Conservation (phyloP, 2,888 invertebrate species). For the Brachylomia viminalis region DNA sequence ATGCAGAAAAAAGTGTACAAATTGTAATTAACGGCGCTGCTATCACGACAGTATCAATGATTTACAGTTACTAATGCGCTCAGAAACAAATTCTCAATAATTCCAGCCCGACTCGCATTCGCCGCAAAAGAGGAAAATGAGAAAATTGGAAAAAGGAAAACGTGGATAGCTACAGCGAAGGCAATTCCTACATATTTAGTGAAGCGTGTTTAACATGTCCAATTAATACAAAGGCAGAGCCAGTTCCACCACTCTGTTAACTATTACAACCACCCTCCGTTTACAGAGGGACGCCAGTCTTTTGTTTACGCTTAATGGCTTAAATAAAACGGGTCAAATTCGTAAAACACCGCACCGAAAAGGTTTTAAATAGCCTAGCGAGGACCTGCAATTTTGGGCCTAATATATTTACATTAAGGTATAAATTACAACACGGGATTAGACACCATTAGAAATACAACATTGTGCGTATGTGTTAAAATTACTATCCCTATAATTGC, state of each 20-base stretch:
- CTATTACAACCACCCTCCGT: slow-evolving; percentile 86
- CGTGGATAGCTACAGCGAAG: slow-evolving; percentile 72
- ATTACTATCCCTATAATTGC: slow-evolving; percentile 83
- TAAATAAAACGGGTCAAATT: slow-evolving; percentile 90
- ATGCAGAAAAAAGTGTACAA: slow-evolving; percentile 38
- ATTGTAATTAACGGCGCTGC: slow-evolving; percentile 48
- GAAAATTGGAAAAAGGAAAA: slow-evolving; percentile 74
- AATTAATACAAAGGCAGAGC: slow-evolving; percentile 86
- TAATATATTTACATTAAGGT: slow-evolving; percentile 78
- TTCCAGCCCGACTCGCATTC: slow-evolving; percentile 59
- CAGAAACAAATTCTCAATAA: slow-evolving; percentile 64
- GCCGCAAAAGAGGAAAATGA: slow-evolving; percentile 69
- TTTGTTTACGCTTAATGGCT: slow-evolving; percentile 90
- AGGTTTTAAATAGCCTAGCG: slow-evolving; percentile 80
- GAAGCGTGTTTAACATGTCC: slow-evolving; percentile 87
- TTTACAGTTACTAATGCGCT: slow-evolving; percentile 59
- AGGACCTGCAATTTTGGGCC: slow-evolving; percentile 75
- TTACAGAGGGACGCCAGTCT: slow-evolving; percentile 85
- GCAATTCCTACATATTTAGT: slow-evolving; percentile 85
- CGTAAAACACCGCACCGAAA: slow-evolving; percentile 83
- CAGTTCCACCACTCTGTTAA: slow-evolving; percentile 84
- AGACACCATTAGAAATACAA: slow-evolving; percentile 78
- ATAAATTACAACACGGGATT: slow-evolving; percentile 78
- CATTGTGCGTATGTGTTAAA: slow-evolving; percentile 78
- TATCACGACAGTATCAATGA: slow-evolving; percentile 54